Conservation (phyloP, 2,797 vertebrate species). For the Pitangus sulphuratus region DNA sequence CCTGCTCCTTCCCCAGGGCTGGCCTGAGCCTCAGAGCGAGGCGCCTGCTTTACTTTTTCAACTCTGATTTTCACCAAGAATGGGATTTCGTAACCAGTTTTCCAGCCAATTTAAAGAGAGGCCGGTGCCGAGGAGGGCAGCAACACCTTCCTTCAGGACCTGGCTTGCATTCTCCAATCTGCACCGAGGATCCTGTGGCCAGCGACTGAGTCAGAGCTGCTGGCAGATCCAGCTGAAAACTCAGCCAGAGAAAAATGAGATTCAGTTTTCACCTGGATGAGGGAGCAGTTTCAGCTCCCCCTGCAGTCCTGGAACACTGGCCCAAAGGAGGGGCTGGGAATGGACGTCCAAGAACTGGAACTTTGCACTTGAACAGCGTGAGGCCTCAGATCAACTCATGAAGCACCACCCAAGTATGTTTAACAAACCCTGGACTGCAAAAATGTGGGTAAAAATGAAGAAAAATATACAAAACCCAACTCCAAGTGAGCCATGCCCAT, state of each 20-base stretch:
- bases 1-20: not conserved
- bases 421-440: not conserved
- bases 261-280: conserved; percentile 12
- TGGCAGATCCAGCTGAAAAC: not conserved
- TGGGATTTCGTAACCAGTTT: not conserved
- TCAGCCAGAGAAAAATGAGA: not conserved
- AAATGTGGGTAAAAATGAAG: not conserved
- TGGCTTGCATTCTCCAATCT: not conserved
- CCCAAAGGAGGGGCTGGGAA: not conserved
- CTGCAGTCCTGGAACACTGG: accelerated
- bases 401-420: not conserved
- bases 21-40: accelerated
- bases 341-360: not conserved
- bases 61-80: not conserved
- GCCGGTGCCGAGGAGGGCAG: not conserved
- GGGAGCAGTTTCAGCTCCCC: not conserved
- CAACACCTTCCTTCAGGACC: conserved; percentile 39
- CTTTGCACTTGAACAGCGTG: not conserved
- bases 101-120: not conserved
- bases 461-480: not conserved
- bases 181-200: not conserved
- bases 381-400: not conserved
- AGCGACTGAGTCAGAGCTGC: not conserved
- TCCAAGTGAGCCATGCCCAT: not conserved
- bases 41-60: not conserved